Evolutionary conservation across 2,797 vertebrate species (phyloP), one percentile per base, ranked within the genome.

Genomic region (Amazonetta brasiliensis): DNA sequence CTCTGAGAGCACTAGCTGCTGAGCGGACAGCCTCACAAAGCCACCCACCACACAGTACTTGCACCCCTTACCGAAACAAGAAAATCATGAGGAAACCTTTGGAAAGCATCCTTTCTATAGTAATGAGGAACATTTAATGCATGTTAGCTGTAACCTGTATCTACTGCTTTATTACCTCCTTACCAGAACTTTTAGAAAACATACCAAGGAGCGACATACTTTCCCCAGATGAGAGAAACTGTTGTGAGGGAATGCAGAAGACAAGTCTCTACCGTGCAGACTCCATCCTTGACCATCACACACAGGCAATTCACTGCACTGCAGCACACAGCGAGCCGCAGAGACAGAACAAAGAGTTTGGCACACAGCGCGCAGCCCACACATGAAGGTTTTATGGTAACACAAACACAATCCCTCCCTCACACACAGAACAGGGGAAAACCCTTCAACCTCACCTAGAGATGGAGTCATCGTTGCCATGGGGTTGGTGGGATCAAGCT

Each of bases 401-500:
- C 0, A 2, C 55, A 68, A 52, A 43, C 44, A 3, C 4, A 7
- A 31, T 15, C 76, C 87, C 92, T 92, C 39, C 33, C 41, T 15
- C 12, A 9, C 43, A 20, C 4, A 5, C 2, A 6, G 28, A 17
- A 22, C 0, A 6, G 8, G 11, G 86, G 71, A 88, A 75, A 82
- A 43, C 80, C 90, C 44, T 85, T 75, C 78, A 95, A 83, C 94
- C 96, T 99, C 98, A 99, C 99, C 99, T 97, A 99, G 98, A 92
- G 99, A 97, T 31, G 99, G 99, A 80, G 98, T 98, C 98, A 99
- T 97, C 7, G 99, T 98, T 3, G 99, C 98, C 98, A 99, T 98
- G 58, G 98, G 96, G 86, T 96, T 97, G 73, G 98, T 97, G 48
- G 99, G 99, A 95, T 99, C 99, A 22, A 99, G 98, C 97, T 99